Conservation (phyloP, 2,113 vertebrate species). For the Lutjanus erythropterus region DNA sequence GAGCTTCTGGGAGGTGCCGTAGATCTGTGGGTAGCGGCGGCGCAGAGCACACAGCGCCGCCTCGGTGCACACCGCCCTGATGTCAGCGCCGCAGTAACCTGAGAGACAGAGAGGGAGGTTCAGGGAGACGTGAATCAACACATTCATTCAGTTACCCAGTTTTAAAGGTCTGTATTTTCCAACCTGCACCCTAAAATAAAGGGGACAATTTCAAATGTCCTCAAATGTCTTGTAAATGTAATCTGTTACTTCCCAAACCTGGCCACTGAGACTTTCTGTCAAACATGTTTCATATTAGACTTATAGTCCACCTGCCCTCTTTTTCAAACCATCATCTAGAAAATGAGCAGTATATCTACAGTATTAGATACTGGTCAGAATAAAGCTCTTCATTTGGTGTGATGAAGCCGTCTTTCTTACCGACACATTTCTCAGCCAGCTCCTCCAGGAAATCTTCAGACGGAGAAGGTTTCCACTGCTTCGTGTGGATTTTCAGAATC, state of each 20-base stretch:
- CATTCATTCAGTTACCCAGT: too few relatives aligned
- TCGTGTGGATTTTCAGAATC: constrained; percentile 92
- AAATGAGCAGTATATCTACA: background rate
- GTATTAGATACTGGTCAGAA: background rate
- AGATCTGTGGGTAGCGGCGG: constrained; percentile 93
- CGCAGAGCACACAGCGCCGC: constrained; percentile 91
- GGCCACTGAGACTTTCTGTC: too few relatives aligned
- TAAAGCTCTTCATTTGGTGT: too few relatives aligned
- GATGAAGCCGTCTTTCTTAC: constrained; percentile 55
- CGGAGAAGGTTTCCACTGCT: constrained; percentile 88
- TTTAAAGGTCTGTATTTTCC: too few relatives aligned
- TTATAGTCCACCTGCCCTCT: too few relatives aligned
- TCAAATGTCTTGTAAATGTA: too few relatives aligned
- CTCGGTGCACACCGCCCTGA: constrained; percentile 92
- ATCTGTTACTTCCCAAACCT: too few relatives aligned
- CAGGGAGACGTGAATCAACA: background rate
- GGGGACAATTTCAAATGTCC: too few relatives aligned
- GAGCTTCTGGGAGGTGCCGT: constrained; percentile 88
- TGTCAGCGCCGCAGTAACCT: constrained; percentile 96
- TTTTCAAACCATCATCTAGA: too few relatives aligned
- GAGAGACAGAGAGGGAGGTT: background rate
- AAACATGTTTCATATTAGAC: too few relatives aligned
- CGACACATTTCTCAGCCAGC: constrained; percentile 91
- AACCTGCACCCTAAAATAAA: too few relatives aligned
- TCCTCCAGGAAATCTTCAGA: constrained; percentile 89